Percentiles rank a stretch among this genome's conserved stretches.
Evolutionary conservation across 2,113 vertebrate genomes (phyloP).

Genomic region (Archilochus colubris): DNA sequence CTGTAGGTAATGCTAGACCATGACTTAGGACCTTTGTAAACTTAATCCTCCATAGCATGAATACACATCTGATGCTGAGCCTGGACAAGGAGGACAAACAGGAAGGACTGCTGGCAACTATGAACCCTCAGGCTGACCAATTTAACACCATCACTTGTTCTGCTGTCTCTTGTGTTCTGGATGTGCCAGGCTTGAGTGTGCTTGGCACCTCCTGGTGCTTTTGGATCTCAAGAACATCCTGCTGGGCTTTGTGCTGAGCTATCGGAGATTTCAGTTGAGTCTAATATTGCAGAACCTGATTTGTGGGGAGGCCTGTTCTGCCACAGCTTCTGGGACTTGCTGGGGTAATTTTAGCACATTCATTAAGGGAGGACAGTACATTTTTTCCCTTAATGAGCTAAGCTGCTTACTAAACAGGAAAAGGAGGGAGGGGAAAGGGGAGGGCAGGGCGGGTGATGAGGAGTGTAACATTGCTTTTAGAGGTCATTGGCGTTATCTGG

Average conservation of each 20-base stretch:
- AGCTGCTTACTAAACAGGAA: conserved; percentile 48
- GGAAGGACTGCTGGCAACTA: neutral
- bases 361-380: conserved; percentile 4
- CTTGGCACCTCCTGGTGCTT: neutral
- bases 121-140: neutral
- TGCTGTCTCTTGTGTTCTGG: neutral
- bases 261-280: conserved; percentile 2
- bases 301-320: neutral
- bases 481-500: conserved; percentile 24
- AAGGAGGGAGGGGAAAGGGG: neutral
- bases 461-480: neutral
- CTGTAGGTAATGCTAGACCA: neutral
- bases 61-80: neutral
- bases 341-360: conserved; percentile 37
- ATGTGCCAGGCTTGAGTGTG: accelerated
- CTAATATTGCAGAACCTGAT: neutral
- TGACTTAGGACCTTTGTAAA: neutral
- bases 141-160: neutral
- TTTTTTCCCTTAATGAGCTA: conserved; percentile 52
- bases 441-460: neutral
- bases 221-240: accelerated
- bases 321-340: neutral
- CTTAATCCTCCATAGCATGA: neutral
- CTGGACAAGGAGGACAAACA: neutral
- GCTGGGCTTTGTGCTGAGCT: conserved; percentile 34